These are phyloP conservation scores for Cervus canadensis DNA, from an alignment of 2,113 vertebrate species.

Conservation along the genomic window DNA sequence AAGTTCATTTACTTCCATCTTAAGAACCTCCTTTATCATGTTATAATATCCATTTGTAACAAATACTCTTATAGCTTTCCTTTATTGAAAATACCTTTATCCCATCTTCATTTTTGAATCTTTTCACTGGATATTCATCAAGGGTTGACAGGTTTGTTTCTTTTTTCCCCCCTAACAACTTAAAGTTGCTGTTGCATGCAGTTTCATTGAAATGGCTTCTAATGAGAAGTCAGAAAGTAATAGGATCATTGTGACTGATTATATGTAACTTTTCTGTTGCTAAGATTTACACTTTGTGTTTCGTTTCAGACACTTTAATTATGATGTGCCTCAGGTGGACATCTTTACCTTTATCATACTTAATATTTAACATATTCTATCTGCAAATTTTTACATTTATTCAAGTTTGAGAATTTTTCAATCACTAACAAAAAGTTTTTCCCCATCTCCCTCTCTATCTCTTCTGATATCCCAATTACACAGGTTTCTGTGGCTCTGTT, in stretches of 20 bases:
- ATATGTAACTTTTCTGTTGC: not conserved
- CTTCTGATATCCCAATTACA: not conserved
- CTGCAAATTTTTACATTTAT: not conserved
- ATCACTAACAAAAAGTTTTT: not conserved
- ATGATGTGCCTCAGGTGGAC: not conserved
- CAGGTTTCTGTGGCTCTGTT: not conserved
- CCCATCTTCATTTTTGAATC: not conserved
- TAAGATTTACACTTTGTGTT: not conserved
- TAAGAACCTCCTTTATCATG: not conserved
- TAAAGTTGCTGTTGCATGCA: not conserved
- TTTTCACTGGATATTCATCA: not conserved
- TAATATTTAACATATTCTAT: not conserved
- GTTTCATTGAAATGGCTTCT: not conserved
- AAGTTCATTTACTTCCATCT: not conserved
- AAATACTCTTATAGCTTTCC: not conserved
- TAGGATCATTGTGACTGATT: not conserved
- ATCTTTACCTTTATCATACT: not conserved
- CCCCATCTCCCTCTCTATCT: not conserved
- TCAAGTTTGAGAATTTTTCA: not conserved
- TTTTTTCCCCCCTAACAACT: not conserved
- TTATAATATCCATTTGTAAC: not conserved
- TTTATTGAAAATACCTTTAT: not conserved
- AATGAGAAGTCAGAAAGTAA: not conserved
- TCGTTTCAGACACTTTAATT: not conserved
- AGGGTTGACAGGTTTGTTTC: not conserved